Base-by-base conservation (phyloP, 2,888 invertebrate species). In the Parnassius smintheus region DNA sequence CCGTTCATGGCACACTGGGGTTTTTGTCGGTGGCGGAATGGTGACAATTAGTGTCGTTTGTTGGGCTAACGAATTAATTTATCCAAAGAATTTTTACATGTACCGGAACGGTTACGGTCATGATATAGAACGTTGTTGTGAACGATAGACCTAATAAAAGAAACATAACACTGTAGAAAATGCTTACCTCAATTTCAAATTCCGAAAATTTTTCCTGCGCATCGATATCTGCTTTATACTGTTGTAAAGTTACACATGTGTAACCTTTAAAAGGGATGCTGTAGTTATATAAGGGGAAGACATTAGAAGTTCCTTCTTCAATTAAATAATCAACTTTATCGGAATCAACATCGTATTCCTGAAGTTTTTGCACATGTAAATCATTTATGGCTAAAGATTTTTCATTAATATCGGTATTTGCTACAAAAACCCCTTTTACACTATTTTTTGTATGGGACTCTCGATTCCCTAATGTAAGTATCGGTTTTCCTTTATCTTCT, bases 111-210 rank as follows among this genome's bases (percentile, higher is more conserved):
- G 18, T 18, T 35, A 7, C 7, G 3, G 25, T 25, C 35, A 35
- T 35, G 35, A 35, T 35, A 35, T 35, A 35, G 35, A 35, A 35
- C 35, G 4, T 35, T 35, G 35, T 35, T 35, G 35, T 35, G 35
- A 7, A 1, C 7, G 35, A 35, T 54, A 2, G 89, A 84, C 90
- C 90, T 35, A 7, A 35, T 69, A 35, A 56, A 18, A 75, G 22
- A 41, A 25, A n/a, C 7, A 12, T 12, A 46, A 13, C 9, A 12
- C 9, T 13, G n/a, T n/a, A 7, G 11, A 10, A 10, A 49, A 18
- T 51, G 61, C 65, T 74, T 75, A 90, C 91, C 82, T 91, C 88
- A 59, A 88, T 83, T 65, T 90, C 80, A 35, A 90, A 74, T 41
- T 75, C 70, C 0, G 71, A 58, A 78, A 85, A 89, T 60, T 74